phyloP scores from a whole-genome alignment of 1,140 invertebrate genomes.

The Proctacanthus coquilletti region DNA sequence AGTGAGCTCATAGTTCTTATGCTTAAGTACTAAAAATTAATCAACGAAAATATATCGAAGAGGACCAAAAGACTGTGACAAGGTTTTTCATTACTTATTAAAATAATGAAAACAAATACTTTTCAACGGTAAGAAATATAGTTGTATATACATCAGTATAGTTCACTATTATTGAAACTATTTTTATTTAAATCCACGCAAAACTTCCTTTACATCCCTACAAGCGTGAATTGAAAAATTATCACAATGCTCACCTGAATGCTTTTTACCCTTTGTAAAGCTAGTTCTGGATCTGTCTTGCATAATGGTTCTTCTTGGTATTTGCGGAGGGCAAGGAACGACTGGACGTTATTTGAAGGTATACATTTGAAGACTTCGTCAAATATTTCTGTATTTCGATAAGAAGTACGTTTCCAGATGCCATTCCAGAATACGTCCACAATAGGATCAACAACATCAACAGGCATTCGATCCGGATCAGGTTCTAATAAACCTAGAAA shows the following conservation, averaged over 20 bases:
- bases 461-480: constrained; percentile 30
- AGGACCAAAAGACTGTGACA: too few species aligned
- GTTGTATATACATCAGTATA: too few species aligned
- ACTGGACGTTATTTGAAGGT: constrained; percentile 61
- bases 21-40: too few species aligned
- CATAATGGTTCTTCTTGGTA: constrained; percentile 54
- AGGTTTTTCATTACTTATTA: too few species aligned
- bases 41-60: too few species aligned
- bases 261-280: constrained; percentile 50
- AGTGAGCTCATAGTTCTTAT: too few species aligned
- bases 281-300: constrained; percentile 47
- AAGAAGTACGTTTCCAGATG: constrained; percentile 62
- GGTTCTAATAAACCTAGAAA: constrained; percentile 34
- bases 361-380: constrained; percentile 79
- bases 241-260: constrained; percentile 39
- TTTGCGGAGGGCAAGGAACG: constrained; percentile 54
- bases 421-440: constrained; percentile 62
- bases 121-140: too few species aligned
- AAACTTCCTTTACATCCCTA: too few species aligned
- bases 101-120: too few species aligned
- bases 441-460: constrained; percentile 58
- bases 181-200: too few species aligned
- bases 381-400: constrained; percentile 68
- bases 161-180: too few species aligned
- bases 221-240: too few species aligned